These are phyloP conservation scores for Papilio elwesi DNA, from an alignment of 2,888 invertebrate species.

Conservation along the genomic window DNA sequence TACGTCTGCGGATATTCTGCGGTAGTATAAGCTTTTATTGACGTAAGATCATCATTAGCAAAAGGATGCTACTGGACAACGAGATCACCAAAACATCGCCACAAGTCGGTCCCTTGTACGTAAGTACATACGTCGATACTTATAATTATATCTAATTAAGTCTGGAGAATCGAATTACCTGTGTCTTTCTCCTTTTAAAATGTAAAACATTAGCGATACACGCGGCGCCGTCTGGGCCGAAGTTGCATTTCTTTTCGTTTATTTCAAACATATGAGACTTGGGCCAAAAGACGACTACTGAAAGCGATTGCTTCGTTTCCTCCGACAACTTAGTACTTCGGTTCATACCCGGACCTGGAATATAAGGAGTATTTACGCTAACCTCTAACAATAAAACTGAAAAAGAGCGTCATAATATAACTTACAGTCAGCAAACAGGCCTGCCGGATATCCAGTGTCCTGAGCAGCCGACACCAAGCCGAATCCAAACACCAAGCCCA, in stretches of 20 bases:
- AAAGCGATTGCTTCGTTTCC: constrained; percentile 58
- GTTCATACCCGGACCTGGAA: constrained; percentile 74
- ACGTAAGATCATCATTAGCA: too few species aligned
- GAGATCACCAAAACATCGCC: too few species aligned
- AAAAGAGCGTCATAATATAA: constrained; percentile 32
- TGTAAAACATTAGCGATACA: constrained; percentile 65
- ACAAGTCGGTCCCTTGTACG: too few species aligned
- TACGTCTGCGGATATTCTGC: too few species aligned
- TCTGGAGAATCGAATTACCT: constrained; percentile 50
- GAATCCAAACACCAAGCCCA: constrained; percentile 45
- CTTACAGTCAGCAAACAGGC: constrained; percentile 73
- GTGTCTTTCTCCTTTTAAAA: constrained; percentile 59
- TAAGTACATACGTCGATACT: too few species aligned
- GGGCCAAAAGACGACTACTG: constrained; percentile 61
- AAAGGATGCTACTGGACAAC: too few species aligned
- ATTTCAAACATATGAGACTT: constrained; percentile 51
- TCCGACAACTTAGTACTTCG: constrained; percentile 64
- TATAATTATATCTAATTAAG: too few species aligned
- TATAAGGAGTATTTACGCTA: not conserved
- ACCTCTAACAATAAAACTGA: not conserved
- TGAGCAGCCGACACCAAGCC: constrained; percentile 48
- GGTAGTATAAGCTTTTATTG: too few species aligned
- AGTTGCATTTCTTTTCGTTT: constrained; percentile 59
- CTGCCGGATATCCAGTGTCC: constrained; percentile 66
- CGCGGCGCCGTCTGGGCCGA: constrained; percentile 56